Conservation (phyloP, 2,797 vertebrate genomes). For the Thalassophryne amazonica region DNA sequence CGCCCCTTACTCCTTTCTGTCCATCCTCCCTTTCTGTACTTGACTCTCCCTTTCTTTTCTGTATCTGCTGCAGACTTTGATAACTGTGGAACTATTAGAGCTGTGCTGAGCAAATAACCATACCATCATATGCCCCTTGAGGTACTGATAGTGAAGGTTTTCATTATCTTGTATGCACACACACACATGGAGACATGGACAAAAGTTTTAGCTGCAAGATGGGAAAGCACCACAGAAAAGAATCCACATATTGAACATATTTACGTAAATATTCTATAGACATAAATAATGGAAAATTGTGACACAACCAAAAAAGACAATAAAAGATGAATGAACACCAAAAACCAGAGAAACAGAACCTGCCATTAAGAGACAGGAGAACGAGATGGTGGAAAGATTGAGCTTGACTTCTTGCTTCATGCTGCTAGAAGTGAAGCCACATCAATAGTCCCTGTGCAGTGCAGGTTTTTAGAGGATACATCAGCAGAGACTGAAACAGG, state of each 20-base stretch:
- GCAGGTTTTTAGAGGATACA: constrained; percentile 62
- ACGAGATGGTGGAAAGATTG: constrained; percentile 16
- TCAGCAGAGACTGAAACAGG: constrained; percentile 64
- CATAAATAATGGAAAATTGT: constrained; percentile 11
- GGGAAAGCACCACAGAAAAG: constrained; percentile 9
- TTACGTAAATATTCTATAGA: constrained; percentile 15
- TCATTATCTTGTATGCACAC: constrained; percentile 23
- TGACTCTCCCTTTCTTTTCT: constrained; percentile 27
- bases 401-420: constrained; percentile 20
- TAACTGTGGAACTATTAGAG: constrained; percentile 54
- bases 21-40: constrained; percentile 35
- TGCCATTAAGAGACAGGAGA: neutral
- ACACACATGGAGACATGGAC: neutral
- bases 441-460: constrained; percentile 49
- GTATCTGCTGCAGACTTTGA: constrained; percentile 37
- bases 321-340: constrained; percentile 14
- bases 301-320: neutral
- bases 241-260: constrained; percentile 9
- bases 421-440: constrained; percentile 40
- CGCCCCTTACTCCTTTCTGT: constrained; percentile 38
- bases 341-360: neutral
- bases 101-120: constrained; percentile 59
- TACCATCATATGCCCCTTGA: constrained; percentile 60
- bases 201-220: constrained; percentile 12
- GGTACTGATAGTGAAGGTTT: constrained; percentile 51